These are phyloP conservation scores for Ophiodon elongatus DNA, from an alignment of 2,113 vertebrate genomes.

Conservation along the genomic window DNA sequence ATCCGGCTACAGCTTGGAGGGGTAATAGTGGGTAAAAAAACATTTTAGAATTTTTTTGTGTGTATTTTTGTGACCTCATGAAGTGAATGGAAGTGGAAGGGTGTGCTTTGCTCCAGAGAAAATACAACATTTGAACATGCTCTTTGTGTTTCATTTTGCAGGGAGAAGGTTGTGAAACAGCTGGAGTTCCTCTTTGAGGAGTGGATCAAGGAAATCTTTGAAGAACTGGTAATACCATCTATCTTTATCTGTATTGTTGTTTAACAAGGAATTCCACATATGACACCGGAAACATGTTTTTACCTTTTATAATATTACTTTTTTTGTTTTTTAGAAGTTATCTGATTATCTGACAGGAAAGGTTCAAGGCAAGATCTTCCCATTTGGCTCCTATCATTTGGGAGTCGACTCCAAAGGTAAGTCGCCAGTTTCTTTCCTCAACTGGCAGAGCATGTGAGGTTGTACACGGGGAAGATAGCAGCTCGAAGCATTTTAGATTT, in stretches of 20 bases:
- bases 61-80: background rate
- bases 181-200: constrained; percentile 91
- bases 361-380: constrained; percentile 93
- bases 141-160: constrained; percentile 56
- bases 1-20: background rate
- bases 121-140: background rate
- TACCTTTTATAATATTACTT: background rate
- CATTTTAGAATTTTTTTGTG: too few species aligned
- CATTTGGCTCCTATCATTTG: constrained; percentile 93
- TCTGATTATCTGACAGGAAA: constrained; percentile 90
- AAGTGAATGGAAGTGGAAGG: background rate
- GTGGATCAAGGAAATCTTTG: constrained; percentile 93
- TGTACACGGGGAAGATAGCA: background rate
- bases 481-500: background rate
- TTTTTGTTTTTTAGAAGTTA: constrained; percentile 84
- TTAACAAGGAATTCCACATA: background rate
- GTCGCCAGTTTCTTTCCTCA: background rate
- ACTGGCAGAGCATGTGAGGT: background rate
- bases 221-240: constrained; percentile 86
- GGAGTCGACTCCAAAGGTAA: constrained; percentile 93
- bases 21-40: too few species aligned
- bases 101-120: background rate
- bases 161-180: constrained; percentile 91
- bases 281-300: background rate
- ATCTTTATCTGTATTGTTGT: background rate